Conservation (phyloP, 2,797 vertebrate genomes). For the Hypotaenidia okinawae region DNA sequence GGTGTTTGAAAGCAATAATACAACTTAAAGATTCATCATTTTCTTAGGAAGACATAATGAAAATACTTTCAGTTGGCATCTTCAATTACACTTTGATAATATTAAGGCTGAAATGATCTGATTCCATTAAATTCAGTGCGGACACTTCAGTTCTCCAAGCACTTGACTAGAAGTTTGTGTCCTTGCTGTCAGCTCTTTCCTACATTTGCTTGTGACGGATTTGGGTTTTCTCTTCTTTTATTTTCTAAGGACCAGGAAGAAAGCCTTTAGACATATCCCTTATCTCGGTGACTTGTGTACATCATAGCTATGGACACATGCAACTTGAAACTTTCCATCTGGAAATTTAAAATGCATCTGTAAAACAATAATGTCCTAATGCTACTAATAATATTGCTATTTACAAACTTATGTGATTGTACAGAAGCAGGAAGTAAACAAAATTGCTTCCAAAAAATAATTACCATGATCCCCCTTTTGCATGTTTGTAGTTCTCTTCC, state of each 20-base stretch:
- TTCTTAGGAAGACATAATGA: neutral
- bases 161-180: neutral
- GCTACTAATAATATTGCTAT: neutral
- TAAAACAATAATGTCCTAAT: neutral
- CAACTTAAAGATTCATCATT: neutral
- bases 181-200: neutral
- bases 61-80: neutral
- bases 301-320: neutral
- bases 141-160: neutral
- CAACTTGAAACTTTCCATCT: neutral
- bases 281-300: neutral
- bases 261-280: neutral
- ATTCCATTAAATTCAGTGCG: neutral
- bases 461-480: neutral
- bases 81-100: neutral
- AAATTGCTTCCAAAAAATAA: neutral
- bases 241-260: neutral
- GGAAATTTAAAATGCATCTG: neutral
- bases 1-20: neutral
- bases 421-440: neutral
- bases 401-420: neutral
- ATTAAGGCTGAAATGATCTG: neutral
- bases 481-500: neutral
- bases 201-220: neutral
- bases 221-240: neutral